phyloP scores from a whole-genome alignment of 2,888 invertebrate genomes.

The Thymelicus acteon region DNA sequence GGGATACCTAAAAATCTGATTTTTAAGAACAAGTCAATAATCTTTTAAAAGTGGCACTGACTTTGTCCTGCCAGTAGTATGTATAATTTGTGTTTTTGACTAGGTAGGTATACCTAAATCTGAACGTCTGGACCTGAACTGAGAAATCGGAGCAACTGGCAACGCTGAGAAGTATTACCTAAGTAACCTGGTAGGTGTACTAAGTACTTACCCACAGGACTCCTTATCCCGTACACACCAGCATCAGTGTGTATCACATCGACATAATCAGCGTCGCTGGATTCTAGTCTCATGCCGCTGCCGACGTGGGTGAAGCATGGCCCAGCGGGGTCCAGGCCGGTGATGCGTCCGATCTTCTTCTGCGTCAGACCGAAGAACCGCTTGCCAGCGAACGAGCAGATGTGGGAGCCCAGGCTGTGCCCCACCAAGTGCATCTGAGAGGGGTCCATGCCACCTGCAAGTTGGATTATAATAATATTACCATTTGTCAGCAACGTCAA shows the following conservation, averaged over 20 bases:
- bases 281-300: constrained; percentile 52
- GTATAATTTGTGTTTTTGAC: too few species aligned
- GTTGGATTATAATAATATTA: not conserved
- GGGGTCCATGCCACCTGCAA: constrained; percentile 62
- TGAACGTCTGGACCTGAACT: too few species aligned
- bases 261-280: constrained; percentile 65
- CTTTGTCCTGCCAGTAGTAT: too few species aligned
- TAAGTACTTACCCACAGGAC: constrained; percentile 60
- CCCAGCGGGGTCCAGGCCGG: constrained; percentile 75
- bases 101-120: too few species aligned
- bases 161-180: too few species aligned
- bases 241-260: constrained; percentile 70
- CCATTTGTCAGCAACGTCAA: not conserved
- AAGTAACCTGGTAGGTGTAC: constrained; percentile 37
- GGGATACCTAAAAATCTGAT: too few species aligned
- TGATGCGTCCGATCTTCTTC: constrained; percentile 58
- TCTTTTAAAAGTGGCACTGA: too few species aligned
- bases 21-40: too few species aligned
- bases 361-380: constrained; percentile 60
- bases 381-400: constrained; percentile 69
- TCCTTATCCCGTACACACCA: constrained; percentile 66
- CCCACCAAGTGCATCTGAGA: constrained; percentile 68
- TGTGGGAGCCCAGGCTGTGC: constrained; percentile 76
- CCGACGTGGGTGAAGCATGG: constrained; percentile 71
- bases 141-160: too few species aligned